Percentiles rank a stretch among this genome's conserved stretches.
phyloP scores from a whole-genome alignment of 2,113 vertebrate species.

The Rhea pennata region DNA sequence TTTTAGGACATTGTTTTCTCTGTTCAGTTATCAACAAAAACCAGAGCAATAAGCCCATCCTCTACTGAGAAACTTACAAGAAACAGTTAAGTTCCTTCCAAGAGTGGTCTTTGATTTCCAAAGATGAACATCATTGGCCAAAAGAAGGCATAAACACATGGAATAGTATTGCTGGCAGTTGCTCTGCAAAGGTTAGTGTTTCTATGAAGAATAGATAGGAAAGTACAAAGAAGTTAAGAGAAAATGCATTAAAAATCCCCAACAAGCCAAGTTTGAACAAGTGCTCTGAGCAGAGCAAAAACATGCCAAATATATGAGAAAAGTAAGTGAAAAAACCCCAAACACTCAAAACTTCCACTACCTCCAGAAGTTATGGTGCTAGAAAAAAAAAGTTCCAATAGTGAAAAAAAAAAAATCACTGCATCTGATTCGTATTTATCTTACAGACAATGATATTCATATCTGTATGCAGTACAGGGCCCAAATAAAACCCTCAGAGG shows the following conservation, averaged over 20 bases:
- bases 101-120: neutral
- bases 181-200: neutral
- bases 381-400: neutral
- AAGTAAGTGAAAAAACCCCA: neutral
- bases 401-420: neutral
- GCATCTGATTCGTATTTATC: neutral
- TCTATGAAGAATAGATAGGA: neutral
- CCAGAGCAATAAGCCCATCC: neutral
- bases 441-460: neutral
- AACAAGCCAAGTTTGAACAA: neutral
- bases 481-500: neutral
- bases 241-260: neutral
- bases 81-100: neutral
- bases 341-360: neutral
- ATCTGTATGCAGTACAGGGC: neutral
- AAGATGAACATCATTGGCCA: neutral
- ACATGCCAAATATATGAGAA: neutral
- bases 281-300: neutral
- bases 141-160: rapidly evolving
- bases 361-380: neutral
- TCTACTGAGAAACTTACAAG: neutral
- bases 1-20: neutral
- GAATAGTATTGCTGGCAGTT: neutral
- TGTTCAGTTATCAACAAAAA: neutral
- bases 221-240: neutral